These are phyloP conservation scores for Zootoca vivipara DNA, from an alignment of 2,113 vertebrate species.

Conservation along the genomic window DNA sequence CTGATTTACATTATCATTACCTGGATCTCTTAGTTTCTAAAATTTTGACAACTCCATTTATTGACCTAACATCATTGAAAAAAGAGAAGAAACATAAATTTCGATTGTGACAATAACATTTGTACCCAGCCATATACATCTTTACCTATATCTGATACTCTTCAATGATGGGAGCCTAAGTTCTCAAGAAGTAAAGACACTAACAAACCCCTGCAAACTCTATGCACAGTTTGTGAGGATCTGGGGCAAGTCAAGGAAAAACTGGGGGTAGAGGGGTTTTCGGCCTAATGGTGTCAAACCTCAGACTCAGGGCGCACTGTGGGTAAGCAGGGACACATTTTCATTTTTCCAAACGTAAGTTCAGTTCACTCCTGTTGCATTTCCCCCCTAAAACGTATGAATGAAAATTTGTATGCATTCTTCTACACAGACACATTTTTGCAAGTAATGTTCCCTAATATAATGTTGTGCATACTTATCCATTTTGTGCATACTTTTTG, in stretches of 20 bases:
- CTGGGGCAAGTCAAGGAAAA: neutral
- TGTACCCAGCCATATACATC: neutral
- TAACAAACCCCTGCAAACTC: too few species aligned
- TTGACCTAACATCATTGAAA: constrained; percentile 81
- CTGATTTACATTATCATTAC: constrained; percentile 72
- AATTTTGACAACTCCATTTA: constrained; percentile 93
- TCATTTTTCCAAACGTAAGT: too few species aligned
- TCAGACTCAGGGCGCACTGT: neutral
- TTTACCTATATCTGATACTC: too few species aligned
- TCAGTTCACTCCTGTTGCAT: too few species aligned
- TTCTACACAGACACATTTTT: too few species aligned
- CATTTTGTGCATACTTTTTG: too few species aligned
- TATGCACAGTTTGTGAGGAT: neutral
- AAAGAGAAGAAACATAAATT: constrained; percentile 13
- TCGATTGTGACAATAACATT: neutral
- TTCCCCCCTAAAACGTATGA: too few species aligned
- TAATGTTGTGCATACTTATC: too few species aligned
- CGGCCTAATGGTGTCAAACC: neutral
- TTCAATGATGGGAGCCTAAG: neutral
- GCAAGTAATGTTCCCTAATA: too few species aligned
- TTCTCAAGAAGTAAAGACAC: neutral
- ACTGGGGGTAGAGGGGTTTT: neutral
- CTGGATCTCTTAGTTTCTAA: constrained; percentile 92
- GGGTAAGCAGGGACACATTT: too few species aligned
- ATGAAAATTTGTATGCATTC: too few species aligned